Evolutionary conservation across 1,140 invertebrate genomes (phyloP).

Genomic region (Uloborus diversus): DNA sequence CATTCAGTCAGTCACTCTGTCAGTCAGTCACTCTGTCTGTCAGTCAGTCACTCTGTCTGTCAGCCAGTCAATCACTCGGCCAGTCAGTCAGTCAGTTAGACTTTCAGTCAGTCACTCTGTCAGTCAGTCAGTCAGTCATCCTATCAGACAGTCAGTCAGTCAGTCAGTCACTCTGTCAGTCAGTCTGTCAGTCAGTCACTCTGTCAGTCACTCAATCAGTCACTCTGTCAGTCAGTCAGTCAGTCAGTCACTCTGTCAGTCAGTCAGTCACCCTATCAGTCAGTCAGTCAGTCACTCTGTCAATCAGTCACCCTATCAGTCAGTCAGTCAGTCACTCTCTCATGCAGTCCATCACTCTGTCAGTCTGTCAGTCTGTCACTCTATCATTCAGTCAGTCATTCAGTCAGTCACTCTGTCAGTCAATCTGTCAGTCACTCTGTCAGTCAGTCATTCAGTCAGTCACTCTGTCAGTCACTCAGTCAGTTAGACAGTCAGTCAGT

Average conservation of each 20-base stretch:
- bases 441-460: no score
- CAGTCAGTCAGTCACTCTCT: neutral
- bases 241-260: neutral
- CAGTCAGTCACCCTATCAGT: neutral
- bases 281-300: neutral
- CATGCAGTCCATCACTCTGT: neutral
- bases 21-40: neutral
- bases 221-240: neutral
- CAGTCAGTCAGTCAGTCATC: neutral
- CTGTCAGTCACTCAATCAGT: neutral
- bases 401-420: no score
- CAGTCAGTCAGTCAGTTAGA: neutral
- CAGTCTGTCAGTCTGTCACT: no score
- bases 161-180: neutral
- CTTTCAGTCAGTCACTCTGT: neutral
- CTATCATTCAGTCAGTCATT: neutral
- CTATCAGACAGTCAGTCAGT: neutral
- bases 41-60: neutral
- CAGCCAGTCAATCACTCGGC: neutral
- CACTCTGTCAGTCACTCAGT: no score
- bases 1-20: neutral
- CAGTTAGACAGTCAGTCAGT: no score
- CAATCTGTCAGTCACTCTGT: no score
- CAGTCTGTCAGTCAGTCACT: neutral
- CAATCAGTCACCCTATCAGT: neutral